Conservation (phyloP, 1,140 invertebrate genomes). For the Daktulosphaira vitifoliae region DNA sequence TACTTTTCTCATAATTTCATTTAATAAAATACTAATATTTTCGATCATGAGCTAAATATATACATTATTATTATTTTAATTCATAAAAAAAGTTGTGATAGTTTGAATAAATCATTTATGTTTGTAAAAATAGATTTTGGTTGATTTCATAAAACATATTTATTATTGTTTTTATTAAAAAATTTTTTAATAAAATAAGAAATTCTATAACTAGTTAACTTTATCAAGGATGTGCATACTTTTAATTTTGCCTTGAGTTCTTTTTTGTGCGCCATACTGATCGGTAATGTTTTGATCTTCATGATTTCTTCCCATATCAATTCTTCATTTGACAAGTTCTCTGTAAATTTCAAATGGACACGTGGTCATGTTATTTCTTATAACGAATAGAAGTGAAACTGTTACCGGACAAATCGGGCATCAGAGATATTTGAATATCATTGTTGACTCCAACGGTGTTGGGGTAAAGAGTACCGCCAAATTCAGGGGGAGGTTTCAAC, state of each 20-base stretch:
- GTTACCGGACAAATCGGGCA: slow-evolving; percentile 61
- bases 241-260: slow-evolving; percentile 67
- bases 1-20: too few species aligned
- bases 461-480: slow-evolving; percentile 35
- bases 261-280: slow-evolving; percentile 70
- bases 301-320: slow-evolving; percentile 77
- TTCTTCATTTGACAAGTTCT: slow-evolving; percentile 71
- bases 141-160: too few species aligned
- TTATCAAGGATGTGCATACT: too few species aligned
- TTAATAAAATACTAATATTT: too few species aligned
- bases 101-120: too few species aligned
- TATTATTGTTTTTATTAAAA: too few species aligned
- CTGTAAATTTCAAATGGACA: slow-evolving; percentile 42
- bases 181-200: too few species aligned
- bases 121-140: too few species aligned
- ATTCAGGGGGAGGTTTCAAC: slow-evolving; percentile 7
- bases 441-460: slow-evolving; percentile 45
- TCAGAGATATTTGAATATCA: slow-evolving; percentile 62
- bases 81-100: too few species aligned
- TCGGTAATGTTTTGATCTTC: slow-evolving; percentile 72
- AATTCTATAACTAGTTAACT: too few species aligned
- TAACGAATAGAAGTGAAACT: neutral
- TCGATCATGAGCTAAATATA: too few species aligned
- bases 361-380: neutral
- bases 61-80: too few species aligned